Conservation (phyloP, 35 echinoderm and acorn worm genomes). For the Ptychodera flava region DNA sequence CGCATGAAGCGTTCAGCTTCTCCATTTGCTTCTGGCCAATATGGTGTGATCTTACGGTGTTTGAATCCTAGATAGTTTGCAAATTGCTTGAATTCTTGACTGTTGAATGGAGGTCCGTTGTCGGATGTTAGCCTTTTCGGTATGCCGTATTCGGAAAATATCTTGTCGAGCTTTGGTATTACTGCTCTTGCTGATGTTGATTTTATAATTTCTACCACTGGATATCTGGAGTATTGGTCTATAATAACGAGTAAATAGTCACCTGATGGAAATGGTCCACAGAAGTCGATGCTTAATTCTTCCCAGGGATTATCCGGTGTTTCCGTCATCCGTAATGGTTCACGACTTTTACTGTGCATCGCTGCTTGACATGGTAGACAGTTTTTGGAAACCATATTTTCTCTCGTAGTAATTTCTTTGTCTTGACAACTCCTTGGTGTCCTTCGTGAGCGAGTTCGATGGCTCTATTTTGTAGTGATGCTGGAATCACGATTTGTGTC, state of each 20-base stretch:
- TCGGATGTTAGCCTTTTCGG: constrained; percentile 52
- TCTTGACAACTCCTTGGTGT: constrained; percentile 16
- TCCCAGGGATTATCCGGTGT: constrained; percentile 17
- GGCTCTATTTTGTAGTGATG: constrained; percentile 5
- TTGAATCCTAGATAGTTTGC: constrained; percentile 24
- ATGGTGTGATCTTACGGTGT: constrained; percentile 21
- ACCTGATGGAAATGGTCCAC: constrained; percentile 42
- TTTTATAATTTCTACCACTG: constrained; percentile 44
- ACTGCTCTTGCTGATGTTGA: constrained; percentile 45
- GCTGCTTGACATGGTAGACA: constrained; percentile 45
- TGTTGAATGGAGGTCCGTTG: constrained; percentile 36
- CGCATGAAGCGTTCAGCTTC: constrained; percentile 28
- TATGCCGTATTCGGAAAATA: constrained; percentile 51
- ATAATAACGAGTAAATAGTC: constrained; percentile 47
- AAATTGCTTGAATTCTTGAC: constrained; percentile 15
- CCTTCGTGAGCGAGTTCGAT: too few relatives aligned
- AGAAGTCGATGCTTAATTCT: constrained; percentile 33
- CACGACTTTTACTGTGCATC: too few relatives aligned
- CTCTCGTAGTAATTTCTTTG: constrained; percentile 23
- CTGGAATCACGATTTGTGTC: constrained; percentile 9
- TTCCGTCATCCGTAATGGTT: constrained; percentile 36
- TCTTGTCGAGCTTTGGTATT: constrained; percentile 51
- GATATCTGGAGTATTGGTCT: constrained; percentile 59
- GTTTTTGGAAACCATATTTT: constrained; percentile 34
- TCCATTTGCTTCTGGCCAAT: constrained; percentile 23